Evolutionary conservation across 2,888 invertebrate genomes (phyloP), one percentile per base, ranked within the genome.

Genomic region (Agriopis marginaria): DNA sequence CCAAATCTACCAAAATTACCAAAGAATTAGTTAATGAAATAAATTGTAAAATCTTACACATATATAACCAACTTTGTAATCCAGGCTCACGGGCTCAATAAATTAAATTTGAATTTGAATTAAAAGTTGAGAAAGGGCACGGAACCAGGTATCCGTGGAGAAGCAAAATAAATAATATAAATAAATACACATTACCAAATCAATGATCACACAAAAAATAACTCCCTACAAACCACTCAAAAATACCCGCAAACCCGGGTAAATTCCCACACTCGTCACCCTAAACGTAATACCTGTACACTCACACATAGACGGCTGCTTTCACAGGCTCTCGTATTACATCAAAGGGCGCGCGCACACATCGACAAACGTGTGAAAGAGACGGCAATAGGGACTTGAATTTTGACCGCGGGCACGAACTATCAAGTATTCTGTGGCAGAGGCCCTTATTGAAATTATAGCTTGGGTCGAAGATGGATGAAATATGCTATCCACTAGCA

Each of bases 311-410:
- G 59, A 10, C 44, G 42, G 17, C 44, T 67, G 80, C 84, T 84
- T 84, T 81, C 83, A 84, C 84, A 79, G 81, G 78, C 81, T 76
- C 70, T 75, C 80, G 69, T 80, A 51, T 80, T 78, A 82, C 81
- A 81, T 70, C 72, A 77, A 84, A 82, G 82, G 85, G 83, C 82
- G 75, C 69, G 72, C 75, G 66, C 72, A 64, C 65, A 73, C 70
- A 73, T 40, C 5, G 17, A 58, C 53, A 68, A 32, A 63, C 45
- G 73, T 17, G 56, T 66, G 74, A 77, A 60, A 44, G 76, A 74
- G 77, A 76, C 12, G 40, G 75, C 11, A 12, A 67, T 54, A 67
- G 68, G 64, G 71, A 72, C 68, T 63, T 65, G 65, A 66, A 72
- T 74, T 75, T 69, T 73, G 70, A 73, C 73, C 66, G 59, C 55